Conservation (phyloP, 2,113 vertebrate genomes). For the Gasterosteus nipponicus region DNA sequence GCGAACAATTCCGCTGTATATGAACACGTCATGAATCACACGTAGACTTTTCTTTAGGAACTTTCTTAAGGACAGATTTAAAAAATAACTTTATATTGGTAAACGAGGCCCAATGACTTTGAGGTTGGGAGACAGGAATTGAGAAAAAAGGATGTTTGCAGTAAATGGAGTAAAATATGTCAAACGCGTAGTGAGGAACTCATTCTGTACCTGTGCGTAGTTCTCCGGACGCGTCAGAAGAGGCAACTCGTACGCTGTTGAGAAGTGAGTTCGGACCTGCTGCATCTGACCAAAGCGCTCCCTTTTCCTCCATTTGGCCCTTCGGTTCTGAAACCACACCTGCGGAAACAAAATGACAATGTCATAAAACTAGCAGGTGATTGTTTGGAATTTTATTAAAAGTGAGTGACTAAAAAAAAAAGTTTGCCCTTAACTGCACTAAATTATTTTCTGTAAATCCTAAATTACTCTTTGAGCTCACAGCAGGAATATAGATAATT, state of each 20-base stretch:
- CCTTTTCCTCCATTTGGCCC: conserved; percentile 98
- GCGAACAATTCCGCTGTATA: too few species aligned
- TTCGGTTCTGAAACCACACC: conserved; percentile 99
- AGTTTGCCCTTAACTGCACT: conserved; percentile 22
- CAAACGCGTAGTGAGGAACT: not conserved
- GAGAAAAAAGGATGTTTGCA: not conserved
- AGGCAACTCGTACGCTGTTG: conserved; percentile 93
- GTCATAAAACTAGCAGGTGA: conserved; percentile 6
- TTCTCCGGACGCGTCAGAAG: conserved; percentile 95
- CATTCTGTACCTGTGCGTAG: conserved; percentile 90
- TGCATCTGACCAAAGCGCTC: conserved; percentile 99
- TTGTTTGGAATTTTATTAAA: not conserved
- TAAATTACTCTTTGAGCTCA: conserved; percentile 25
- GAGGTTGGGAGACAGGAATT: not conserved
- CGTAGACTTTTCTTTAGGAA: too few species aligned
- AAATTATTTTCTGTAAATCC: conserved; percentile 37
- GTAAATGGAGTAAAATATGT: not conserved
- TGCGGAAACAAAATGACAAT: conserved; percentile 63
- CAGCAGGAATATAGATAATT: conserved; percentile 8
- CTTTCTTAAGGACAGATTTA: too few species aligned
- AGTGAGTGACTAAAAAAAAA: not conserved
- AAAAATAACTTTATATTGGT: too few species aligned
- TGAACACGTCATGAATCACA: too few species aligned
- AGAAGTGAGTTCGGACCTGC: conserved; percentile 98
- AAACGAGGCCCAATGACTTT: not conserved